phyloP scores from a whole-genome alignment of 2,113 vertebrate genomes.

The zebrafish (Danio rerio) region DNA sequence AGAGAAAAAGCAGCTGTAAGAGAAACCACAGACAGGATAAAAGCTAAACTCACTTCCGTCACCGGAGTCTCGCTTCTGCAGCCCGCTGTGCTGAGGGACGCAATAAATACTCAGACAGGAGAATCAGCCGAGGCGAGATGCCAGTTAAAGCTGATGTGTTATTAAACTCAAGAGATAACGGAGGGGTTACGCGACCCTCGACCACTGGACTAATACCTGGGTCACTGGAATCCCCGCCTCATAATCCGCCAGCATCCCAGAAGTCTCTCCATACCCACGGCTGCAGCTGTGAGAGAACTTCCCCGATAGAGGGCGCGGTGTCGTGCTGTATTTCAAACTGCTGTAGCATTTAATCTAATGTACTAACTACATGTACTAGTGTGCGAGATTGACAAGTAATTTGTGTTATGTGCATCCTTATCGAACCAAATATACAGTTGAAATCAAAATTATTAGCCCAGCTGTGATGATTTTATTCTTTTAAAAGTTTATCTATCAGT shows the following conservation, averaged over 20 bases:
- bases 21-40: neutral
- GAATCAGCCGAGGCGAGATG: slow-evolving; percentile 4
- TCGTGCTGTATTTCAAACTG: no score
- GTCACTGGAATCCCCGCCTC: slow-evolving; percentile 71
- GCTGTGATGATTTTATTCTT: no score
- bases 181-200: slow-evolving; percentile 47
- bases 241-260: slow-evolving; percentile 73
- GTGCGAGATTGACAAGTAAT: no score
- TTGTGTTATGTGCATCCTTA: no score
- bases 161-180: slow-evolving; percentile 68
- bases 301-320: neutral
- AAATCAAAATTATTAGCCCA: no score
- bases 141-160: slow-evolving; percentile 76
- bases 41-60: slow-evolving; percentile 38
- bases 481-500: no score
- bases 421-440: no score
- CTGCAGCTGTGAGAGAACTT: neutral
- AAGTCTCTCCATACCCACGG: slow-evolving; percentile 51
- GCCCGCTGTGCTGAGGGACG: neutral
- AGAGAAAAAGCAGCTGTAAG: neutral
- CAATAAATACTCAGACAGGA: slow-evolving; percentile 11
- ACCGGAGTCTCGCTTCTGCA: neutral
- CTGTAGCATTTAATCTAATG: no score
- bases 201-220: slow-evolving; percentile 74
- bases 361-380: no score